These are phyloP conservation scores for Acomys russatus DNA, from an alignment of 2,797 vertebrate species.

Conservation along the genomic window DNA sequence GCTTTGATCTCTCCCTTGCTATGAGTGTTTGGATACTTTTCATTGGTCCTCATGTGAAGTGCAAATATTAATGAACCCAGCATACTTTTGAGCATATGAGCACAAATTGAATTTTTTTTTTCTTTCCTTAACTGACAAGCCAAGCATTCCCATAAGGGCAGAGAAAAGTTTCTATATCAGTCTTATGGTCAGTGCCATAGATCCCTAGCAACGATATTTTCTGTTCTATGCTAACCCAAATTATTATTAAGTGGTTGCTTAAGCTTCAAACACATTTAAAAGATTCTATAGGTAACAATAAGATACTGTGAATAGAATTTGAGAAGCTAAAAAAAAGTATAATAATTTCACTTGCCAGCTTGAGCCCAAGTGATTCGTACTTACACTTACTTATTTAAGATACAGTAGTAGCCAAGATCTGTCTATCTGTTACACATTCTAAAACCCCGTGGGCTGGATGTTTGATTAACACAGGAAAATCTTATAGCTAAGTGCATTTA, in stretches of 20 bases:
- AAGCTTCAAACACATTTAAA: not conserved
- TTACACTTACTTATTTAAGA: not conserved
- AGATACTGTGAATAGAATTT: not conserved
- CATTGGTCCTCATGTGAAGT: not conserved
- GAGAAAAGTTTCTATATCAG: not conserved
- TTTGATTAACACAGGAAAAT: not conserved
- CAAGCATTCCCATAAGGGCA: not conserved
- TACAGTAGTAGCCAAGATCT: rapidly evolving
- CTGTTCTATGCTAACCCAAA: not conserved
- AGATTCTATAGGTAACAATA: not conserved
- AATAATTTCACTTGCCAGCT: not conserved
- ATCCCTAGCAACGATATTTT: not conserved
- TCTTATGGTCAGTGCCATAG: not conserved
- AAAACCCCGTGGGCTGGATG: not conserved
- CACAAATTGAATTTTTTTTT: not conserved
- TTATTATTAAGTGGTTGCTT: not conserved
- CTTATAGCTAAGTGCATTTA: not conserved
- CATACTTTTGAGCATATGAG: not conserved
- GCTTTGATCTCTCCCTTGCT: not conserved
- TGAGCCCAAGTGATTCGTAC: not conserved
- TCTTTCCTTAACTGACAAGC: not conserved
- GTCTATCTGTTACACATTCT: not conserved
- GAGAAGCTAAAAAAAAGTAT: not conserved
- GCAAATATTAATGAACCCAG: not conserved
- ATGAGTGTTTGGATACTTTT: not conserved